Conservation (phyloP, 2,797 vertebrate genomes). For the Peromyscus eremicus region DNA sequence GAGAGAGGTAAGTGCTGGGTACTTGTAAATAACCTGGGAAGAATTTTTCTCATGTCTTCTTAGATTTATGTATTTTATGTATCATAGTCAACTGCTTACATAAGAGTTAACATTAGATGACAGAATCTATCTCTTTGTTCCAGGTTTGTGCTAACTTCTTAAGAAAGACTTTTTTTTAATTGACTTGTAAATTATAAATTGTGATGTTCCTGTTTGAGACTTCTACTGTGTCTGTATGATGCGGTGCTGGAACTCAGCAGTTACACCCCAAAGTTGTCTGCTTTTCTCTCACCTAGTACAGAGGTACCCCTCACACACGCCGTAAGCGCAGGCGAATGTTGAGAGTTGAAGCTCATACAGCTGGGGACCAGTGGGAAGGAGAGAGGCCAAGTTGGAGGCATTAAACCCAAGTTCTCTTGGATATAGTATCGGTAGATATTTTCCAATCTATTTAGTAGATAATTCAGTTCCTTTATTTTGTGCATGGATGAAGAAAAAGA, state of each 20-base stretch:
- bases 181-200: neutral
- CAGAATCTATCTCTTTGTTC: neutral
- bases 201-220: neutral
- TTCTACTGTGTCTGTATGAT: neutral
- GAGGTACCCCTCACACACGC: neutral
- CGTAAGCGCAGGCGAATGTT: neutral
- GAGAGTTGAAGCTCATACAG: neutral
- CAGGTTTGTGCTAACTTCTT: constrained; percentile 24
- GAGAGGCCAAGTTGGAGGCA: neutral
- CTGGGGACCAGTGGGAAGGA: neutral
- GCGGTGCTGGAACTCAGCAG: neutral
- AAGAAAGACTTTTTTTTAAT: neutral
- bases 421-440: neutral
- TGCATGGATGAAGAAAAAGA: neutral
- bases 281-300: neutral
- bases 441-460: neutral
- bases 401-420: constrained; percentile 26
- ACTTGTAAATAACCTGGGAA: neutral
- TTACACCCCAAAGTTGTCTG: neutral
- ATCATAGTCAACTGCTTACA: neutral
- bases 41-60: neutral
- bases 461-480: neutral
- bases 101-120: neutral
- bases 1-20: constrained; percentile 26
- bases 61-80: neutral